phyloP scores from a whole-genome alignment of 2,797 vertebrate genomes.

The Aotus griseimembra region DNA sequence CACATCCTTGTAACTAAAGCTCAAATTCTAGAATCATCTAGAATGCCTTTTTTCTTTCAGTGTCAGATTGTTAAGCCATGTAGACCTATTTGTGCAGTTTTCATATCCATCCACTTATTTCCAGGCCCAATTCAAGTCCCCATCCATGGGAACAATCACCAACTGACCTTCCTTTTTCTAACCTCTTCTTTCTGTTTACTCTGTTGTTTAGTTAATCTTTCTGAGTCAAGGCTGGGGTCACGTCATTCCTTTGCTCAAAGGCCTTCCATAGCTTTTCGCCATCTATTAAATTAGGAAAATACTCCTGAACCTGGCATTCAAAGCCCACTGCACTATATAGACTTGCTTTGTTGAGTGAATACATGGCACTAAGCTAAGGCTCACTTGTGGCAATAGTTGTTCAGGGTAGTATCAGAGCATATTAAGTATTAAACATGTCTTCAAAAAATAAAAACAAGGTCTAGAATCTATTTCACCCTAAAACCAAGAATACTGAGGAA shows the following conservation, averaged over 20 bases:
- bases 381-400: not conserved
- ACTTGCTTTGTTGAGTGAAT: not conserved
- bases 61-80: not conserved
- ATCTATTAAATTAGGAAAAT: not conserved
- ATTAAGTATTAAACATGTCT: not conserved
- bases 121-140: not conserved
- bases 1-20: not conserved
- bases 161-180: not conserved
- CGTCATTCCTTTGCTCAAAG: conserved; percentile 1
- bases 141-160: not conserved
- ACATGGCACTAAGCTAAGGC: not conserved
- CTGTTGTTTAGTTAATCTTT: not conserved
- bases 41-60: not conserved
- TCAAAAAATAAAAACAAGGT: not conserved
- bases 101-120: not conserved
- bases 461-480: not conserved
- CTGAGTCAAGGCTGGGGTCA: not conserved
- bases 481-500: not conserved
- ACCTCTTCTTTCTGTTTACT: not conserved
- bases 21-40: not conserved
- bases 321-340: not conserved
- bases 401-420: not conserved
- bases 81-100: not conserved
- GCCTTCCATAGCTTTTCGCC: not conserved
- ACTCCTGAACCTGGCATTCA: not conserved